A percentile compares a stretch with the other conserved stretches of the same genome.
Evolutionary conservation across 1,140 invertebrate genomes (phyloP).

Genomic region (Vanessa atalanta): DNA sequence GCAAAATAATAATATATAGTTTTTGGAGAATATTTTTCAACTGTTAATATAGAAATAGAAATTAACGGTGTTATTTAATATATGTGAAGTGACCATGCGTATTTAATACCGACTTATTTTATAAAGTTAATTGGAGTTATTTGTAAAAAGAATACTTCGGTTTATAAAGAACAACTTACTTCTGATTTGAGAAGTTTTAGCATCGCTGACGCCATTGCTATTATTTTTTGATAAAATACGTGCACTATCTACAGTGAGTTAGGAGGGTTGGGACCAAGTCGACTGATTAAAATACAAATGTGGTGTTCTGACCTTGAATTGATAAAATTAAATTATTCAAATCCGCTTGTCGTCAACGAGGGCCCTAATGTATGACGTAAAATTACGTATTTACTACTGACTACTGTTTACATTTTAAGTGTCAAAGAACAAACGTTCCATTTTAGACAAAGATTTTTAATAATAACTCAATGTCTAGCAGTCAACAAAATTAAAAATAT

Average conservation of each 20-base stretch:
- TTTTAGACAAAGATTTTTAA: neutral
- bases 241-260: conserved; percentile 15
- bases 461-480: too few relatives aligned
- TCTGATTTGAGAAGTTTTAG: conserved; percentile 73
- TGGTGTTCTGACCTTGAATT: conserved; percentile 71
- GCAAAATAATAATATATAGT: neutral
- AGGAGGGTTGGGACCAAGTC: conserved; percentile 45
- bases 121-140: neutral
- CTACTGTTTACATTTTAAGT: conserved; percentile 15
- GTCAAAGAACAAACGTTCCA: conserved; percentile 17
- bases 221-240: conserved; percentile 27
- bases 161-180: conserved; percentile 55
- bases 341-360: conserved; percentile 51
- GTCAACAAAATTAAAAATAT: too few relatives aligned
- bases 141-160: neutral
- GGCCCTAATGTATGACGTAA: neutral
- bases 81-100: neutral
- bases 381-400: neutral
- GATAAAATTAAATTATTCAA: conserved; percentile 75
- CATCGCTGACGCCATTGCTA: conserved; percentile 64
- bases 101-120: neutral
- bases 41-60: neutral
- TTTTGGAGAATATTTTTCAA: neutral
- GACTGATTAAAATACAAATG: conserved; percentile 76
- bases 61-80: neutral